Evolutionary conservation across 2,888 invertebrate genomes (phyloP).

Genomic region (Gastracanthus pulcherrimus): DNA sequence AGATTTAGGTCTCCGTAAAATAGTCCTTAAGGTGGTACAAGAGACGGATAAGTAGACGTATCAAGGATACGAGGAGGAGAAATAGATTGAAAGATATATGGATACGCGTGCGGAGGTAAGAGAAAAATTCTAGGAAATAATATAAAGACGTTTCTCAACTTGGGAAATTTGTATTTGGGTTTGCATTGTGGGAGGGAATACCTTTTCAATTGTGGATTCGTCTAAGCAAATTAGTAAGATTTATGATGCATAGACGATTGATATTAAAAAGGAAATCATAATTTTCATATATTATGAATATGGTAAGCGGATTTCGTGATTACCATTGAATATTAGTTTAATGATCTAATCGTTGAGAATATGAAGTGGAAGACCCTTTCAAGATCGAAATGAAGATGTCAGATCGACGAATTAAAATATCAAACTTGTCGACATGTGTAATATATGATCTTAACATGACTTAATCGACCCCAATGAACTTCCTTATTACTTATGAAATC

Average conservation of each 20-base stretch:
- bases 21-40: constrained; percentile 12
- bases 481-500: neutral
- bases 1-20: constrained; percentile 25
- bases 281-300: neutral
- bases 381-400: neutral
- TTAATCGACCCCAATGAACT: constrained; percentile 8
- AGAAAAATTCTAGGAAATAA: constrained; percentile 24
- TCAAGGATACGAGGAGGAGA: constrained; percentile 17
- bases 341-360: no score
- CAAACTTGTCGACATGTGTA: constrained; percentile 4
- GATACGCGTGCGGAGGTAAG: neutral
- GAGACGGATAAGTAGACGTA: constrained; percentile 36
- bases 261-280: neutral
- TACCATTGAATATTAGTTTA: neutral
- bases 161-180: neutral
- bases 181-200: neutral
- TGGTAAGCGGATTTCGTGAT: neutral
- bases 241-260: neutral
- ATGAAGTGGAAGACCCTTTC: neutral
- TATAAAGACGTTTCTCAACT: constrained; percentile 19
- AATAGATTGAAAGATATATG: constrained; percentile 16
- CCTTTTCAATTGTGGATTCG: neutral
- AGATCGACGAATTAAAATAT: neutral
- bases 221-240: neutral
- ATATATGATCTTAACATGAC: neutral